These are phyloP conservation scores for Griposia aprilina DNA, from an alignment of 2,888 invertebrate species.

Conservation along the genomic window DNA sequence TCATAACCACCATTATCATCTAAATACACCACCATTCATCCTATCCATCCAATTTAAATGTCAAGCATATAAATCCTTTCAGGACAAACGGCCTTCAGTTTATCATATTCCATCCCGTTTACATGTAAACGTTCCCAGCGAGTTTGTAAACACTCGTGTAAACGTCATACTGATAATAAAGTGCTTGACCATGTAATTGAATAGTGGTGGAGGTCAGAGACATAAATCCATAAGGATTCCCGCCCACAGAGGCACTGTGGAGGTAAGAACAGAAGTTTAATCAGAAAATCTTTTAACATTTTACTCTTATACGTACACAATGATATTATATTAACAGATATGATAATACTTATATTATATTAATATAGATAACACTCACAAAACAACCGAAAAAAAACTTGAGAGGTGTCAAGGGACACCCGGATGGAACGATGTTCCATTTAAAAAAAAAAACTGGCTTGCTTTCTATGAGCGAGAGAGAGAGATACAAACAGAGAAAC, in stretches of 20 bases:
- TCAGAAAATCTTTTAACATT: neutral
- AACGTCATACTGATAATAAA: conserved; percentile 61
- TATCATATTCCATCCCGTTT: conserved; percentile 46
- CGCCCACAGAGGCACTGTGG: conserved; percentile 39
- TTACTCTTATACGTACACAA: too few species aligned
- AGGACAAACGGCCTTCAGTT: conserved; percentile 22
- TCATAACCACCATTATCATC: neutral
- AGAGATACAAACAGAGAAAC: too few species aligned
- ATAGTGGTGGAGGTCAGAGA: conserved; percentile 57
- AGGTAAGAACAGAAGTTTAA: conserved; percentile 26
- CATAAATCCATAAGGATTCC: conserved; percentile 57
- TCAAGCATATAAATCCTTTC: conserved; percentile 40
- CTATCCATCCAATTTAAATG: neutral
- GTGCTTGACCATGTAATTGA: conserved; percentile 63
- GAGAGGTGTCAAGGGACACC: too few species aligned
- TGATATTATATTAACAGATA: too few species aligned
- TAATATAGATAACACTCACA: too few species aligned
- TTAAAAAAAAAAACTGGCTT: too few species aligned
- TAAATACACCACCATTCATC: neutral
- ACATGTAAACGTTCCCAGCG: conserved; percentile 46
- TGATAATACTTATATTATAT: too few species aligned
- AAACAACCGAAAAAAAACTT: too few species aligned
- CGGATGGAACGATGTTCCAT: too few species aligned
- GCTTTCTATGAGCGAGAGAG: too few species aligned
- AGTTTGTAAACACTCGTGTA: conserved; percentile 61